These are phyloP conservation scores for Falco peregrinus DNA, from an alignment of 2,797 vertebrate species.

Conservation along the genomic window DNA sequence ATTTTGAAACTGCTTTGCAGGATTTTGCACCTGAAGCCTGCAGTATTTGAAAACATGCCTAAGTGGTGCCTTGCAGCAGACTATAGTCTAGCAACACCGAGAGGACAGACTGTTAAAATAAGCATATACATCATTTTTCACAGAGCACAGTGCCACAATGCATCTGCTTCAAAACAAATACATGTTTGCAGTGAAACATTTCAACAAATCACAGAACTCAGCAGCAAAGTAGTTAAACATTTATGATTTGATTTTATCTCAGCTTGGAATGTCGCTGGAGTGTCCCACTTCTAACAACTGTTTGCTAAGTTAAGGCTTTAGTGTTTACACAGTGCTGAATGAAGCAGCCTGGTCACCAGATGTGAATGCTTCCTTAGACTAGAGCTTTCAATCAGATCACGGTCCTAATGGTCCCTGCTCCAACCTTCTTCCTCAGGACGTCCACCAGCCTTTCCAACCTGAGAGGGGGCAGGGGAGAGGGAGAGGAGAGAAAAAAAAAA, in stretches of 20 bases:
- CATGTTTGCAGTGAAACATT: conserved; percentile 75
- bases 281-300: conserved; percentile 89
- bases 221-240: conserved; percentile 89
- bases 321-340: conserved; percentile 89
- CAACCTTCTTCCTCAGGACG: conserved; percentile 95
- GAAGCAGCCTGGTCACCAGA: conserved; percentile 90
- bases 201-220: conserved; percentile 79
- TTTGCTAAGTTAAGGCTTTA: conserved; percentile 89
- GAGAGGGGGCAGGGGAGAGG: conserved; percentile 49
- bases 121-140: conserved; percentile 62
- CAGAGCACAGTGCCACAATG: conserved; percentile 49
- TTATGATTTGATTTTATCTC: conserved; percentile 87
- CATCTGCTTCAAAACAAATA: conserved; percentile 74
- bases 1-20: conserved; percentile 59
- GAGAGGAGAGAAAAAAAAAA: conserved; percentile 47
- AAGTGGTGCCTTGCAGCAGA: conserved; percentile 26
- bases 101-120: conserved; percentile 52
- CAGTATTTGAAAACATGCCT: conserved; percentile 20
- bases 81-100: neutral
- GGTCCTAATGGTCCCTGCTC: conserved; percentile 88
- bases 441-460: conserved; percentile 97
- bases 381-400: conserved; percentile 87
- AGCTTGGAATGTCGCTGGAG: conserved; percentile 86
- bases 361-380: conserved; percentile 83
- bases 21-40: conserved; percentile 61